Percentiles rank a stretch among this genome's conserved stretches.
Evolutionary conservation across 1,140 invertebrate species (phyloP).

Genomic region (Meloidogyne hapla): DNA sequence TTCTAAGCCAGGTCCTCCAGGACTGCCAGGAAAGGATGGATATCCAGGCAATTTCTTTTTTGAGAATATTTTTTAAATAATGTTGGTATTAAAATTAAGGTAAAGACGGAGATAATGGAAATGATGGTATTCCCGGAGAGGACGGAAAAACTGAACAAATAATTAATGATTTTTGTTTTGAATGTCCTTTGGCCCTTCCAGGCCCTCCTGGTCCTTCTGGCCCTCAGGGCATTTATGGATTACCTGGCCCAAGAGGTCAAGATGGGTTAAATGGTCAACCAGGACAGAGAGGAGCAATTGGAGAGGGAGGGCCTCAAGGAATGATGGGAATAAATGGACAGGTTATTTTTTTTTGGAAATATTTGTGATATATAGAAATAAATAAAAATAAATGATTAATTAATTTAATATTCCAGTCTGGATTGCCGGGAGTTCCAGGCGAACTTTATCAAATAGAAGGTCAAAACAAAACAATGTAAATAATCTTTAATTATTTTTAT

Average conservation of each 20-base stretch:
- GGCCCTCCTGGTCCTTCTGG: no score
- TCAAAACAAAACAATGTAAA: neutral
- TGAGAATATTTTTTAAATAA: neutral
- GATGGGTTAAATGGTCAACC: slow-evolving; percentile 14
- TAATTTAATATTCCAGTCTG: neutral
- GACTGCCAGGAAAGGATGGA: neutral
- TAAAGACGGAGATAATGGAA: neutral
- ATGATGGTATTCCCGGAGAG: neutral
- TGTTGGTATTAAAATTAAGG: no score
- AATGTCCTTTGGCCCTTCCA: no score
- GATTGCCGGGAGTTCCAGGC: slow-evolving; percentile 13
- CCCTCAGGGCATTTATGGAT: no score
- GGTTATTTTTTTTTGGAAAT: no score
- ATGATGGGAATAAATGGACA: neutral
- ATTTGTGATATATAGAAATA: no score
- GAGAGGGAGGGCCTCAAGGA: slow-evolving; percentile 3
- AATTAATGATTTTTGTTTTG: neutral
- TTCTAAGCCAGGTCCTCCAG: neutral
- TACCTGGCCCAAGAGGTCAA: neutral
- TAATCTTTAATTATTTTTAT: neutral
- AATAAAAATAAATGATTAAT: neutral
- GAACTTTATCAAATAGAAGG: neutral
- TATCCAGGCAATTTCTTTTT: neutral
- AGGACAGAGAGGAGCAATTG: slow-evolving; percentile 3
- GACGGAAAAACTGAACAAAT: neutral